Conservation (phyloP, 2,113 vertebrate species). For the Dryoscopus gambensis region DNA sequence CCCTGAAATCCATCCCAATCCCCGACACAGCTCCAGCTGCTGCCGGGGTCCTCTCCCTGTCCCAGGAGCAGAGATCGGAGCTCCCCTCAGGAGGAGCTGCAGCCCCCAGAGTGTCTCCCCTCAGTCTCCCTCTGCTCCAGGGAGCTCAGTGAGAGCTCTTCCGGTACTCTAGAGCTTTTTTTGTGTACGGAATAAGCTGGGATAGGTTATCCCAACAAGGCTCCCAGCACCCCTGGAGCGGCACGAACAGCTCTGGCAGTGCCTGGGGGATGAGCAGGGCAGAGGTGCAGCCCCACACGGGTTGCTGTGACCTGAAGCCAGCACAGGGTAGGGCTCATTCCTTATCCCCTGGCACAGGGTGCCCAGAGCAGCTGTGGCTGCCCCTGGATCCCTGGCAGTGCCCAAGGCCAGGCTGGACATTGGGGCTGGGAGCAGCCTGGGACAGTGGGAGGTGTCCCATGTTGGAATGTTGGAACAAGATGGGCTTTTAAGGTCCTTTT, state of each 20-base stretch:
- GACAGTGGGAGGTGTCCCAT: not conserved
- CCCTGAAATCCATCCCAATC: not conserved
- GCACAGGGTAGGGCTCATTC: fast-evolving
- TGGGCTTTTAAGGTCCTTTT: not conserved
- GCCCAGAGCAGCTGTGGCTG: not conserved
- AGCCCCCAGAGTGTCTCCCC: not conserved
- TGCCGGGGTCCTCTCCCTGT: not conserved
- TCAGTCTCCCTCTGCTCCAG: not conserved
- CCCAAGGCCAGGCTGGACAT: fast-evolving
- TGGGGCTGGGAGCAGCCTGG: not conserved
- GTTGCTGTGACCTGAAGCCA: not conserved
- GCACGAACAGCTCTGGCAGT: not conserved
- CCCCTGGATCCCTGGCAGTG: not conserved
- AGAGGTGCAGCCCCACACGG: not conserved
- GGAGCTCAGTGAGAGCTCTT: not conserved
- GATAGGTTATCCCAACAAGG: not conserved
- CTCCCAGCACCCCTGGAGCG: not conserved
- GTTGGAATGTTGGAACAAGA: not conserved
- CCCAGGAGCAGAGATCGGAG: fast-evolving
- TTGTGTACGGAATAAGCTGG: fast-evolving
- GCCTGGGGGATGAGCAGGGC: not conserved
- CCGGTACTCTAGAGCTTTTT: not conserved
- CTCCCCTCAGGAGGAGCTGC: not conserved
- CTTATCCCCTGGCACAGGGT: not conserved
- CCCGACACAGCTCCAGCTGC: fast-evolving